Percentiles rank a stretch among this genome's conserved stretches.
Conservation (phyloP, 2,888 invertebrate species). For the Acrobasis repandana region DNA sequence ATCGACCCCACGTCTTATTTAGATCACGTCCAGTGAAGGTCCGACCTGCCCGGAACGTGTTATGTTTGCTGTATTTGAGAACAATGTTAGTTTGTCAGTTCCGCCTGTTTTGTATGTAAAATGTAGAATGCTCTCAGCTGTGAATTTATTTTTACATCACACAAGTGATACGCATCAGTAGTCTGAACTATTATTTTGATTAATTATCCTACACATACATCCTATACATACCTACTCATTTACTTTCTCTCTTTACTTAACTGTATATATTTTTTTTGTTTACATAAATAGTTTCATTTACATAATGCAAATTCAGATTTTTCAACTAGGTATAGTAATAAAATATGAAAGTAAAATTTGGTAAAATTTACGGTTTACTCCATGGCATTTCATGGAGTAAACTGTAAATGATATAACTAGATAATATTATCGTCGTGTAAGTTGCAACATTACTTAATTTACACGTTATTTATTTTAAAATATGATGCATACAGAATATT, state of each 20-base stretch:
- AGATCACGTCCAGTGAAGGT: constrained; percentile 59
- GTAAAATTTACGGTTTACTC: too few relatives aligned
- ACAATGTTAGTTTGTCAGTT: constrained; percentile 36
- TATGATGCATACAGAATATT: too few relatives aligned
- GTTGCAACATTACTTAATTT: too few relatives aligned
- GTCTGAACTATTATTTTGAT: neutral
- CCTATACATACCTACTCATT: neutral
- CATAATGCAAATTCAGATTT: neutral
- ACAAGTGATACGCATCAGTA: neutral
- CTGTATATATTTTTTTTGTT: neutral
- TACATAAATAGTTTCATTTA: neutral
- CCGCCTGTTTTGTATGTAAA: constrained; percentile 22
- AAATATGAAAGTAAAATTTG: neutral
- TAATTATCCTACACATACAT: neutral
- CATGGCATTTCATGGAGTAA: too few relatives aligned
- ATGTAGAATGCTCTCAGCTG: constrained; percentile 16
- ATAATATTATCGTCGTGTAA: too few relatives aligned
- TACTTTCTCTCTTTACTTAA: neutral
- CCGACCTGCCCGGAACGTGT: constrained; percentile 41
- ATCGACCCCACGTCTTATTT: constrained; percentile 44
- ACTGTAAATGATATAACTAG: too few relatives aligned
- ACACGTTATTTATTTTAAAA: too few relatives aligned
- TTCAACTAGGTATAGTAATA: constrained; percentile 11
- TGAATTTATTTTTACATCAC: constrained; percentile 10
- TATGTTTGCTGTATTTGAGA: constrained; percentile 38